Evolutionary conservation across 2,113 vertebrate species (phyloP), one percentile per base, ranked within the genome.

Genomic region (Microcebus griseorufus): DNA sequence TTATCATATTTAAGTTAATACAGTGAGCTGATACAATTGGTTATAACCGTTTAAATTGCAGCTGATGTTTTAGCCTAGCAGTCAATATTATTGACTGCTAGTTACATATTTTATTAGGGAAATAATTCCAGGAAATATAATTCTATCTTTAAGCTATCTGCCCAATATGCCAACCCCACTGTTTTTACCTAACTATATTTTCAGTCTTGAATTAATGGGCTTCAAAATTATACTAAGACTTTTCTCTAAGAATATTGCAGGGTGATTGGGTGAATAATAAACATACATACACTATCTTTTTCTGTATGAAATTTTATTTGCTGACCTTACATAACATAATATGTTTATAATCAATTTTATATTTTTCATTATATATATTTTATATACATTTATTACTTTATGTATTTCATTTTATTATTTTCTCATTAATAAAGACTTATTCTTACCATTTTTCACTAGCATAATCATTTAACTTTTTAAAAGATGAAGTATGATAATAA

Each of bases 51-150:
- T 91, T 90, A 97, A 96, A 86, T 25, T 78, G 37, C 37, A 78
- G 62, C 29, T 87, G 39, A 27, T 91, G 67, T 81, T 97, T 97
- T 95, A 95, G 85, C 79, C 84, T 82, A 93, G 76, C 14, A 96
- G 98, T 98, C 97, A 96, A 97, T 98, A 98, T 81, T 42, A 42
- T 42, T 42, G 39, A 42, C 39, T 42, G 42, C 82, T 98, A 98
- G 98, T 98, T 98, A 98, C 96, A 69, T 86, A 96, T 98, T 95
- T 97, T 94, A 95, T 95, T 98, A 96, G 96, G 95, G 67, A 97
- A 96, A 96, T 98, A 96, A 94, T 80, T 96, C 83, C 94, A 88
- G 64, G 93, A 91, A 89, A 94, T 82, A 97, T 98, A 97, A 98
- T 69, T 90, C 72, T 97, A 23, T 89, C n/a, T 97, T 96, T 88